Evolutionary conservation across 2,797 vertebrate species (phyloP).

Genomic region (Lateolabrax maculatus): DNA sequence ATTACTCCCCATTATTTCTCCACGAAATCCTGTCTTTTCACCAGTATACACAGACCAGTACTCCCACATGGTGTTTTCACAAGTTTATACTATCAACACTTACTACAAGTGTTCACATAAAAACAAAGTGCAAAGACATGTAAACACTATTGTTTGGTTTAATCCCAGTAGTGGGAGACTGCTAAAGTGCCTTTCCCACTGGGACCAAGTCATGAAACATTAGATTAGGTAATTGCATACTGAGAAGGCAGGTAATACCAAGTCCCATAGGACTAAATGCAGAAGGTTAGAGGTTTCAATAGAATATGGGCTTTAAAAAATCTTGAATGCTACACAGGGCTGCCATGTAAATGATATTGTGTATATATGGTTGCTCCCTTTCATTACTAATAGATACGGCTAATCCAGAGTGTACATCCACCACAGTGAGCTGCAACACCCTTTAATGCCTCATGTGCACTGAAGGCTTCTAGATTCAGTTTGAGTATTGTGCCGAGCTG

Average conservation of each 20-base stretch:
- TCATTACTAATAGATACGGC: slow-evolving; percentile 14
- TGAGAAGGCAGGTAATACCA: slow-evolving; percentile 22
- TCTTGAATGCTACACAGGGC: not conserved
- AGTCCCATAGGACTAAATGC: slow-evolving; percentile 3
- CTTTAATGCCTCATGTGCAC: not conserved
- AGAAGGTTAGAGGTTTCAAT: slow-evolving; percentile 4
- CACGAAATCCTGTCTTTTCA: not conserved
- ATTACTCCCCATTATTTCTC: not conserved
- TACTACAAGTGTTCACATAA: slow-evolving; percentile 16
- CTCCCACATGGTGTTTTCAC: not conserved
- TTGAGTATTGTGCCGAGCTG: not conserved
- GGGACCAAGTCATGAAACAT: not conserved
- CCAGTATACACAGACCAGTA: slow-evolving; percentile 1
- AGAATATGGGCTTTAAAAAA: slow-evolving; percentile 13
- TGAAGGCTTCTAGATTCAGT: not conserved
- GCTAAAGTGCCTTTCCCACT: slow-evolving; percentile 33
- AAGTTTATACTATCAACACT: slow-evolving; percentile 19
- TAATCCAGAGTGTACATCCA: not conserved
- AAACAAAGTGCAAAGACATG: slow-evolving; percentile 19
- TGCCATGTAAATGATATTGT: slow-evolving; percentile 3
- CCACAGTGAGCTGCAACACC: not conserved
- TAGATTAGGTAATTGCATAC: slow-evolving; percentile 32
- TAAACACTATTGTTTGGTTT: slow-evolving; percentile 42
- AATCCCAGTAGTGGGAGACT: slow-evolving; percentile 35
- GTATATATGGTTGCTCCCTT: slow-evolving; percentile 18